Evolutionary conservation across 2,888 invertebrate genomes (phyloP).

Genomic region (Lomographa bimaculata): DNA sequence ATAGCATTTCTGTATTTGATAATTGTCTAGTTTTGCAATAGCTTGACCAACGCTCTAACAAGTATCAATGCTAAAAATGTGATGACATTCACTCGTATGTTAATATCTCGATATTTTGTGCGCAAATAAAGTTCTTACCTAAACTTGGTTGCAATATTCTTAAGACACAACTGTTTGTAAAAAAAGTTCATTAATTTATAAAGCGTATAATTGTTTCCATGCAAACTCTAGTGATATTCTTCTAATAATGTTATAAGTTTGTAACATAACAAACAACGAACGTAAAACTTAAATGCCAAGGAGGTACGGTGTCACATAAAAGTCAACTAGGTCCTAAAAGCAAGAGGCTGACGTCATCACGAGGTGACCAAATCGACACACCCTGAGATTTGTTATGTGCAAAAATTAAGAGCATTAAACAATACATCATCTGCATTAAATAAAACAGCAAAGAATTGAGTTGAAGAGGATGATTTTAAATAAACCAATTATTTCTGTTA

Average conservation of each 20-base stretch:
- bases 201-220: no score
- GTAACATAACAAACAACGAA: constrained; percentile 9
- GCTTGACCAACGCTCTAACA: constrained; percentile 27
- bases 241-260: constrained; percentile 2
- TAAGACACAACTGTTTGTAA: constrained; percentile 24
- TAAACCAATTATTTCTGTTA: no score
- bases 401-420: no score
- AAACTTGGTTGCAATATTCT: constrained; percentile 42
- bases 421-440: no score
- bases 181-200: no score
- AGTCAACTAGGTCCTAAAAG: constrained; percentile 15
- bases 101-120: constrained; percentile 44
- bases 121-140: constrained; percentile 43
- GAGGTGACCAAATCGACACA: constrained; percentile 25
- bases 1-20: constrained; percentile 6
- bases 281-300: constrained; percentile 25
- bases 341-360: constrained; percentile 24
- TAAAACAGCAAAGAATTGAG: no score
- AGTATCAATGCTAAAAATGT: constrained; percentile 31
- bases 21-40: constrained; percentile 30
- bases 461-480: no score
- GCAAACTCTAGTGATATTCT: no score
- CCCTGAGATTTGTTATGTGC: constrained; percentile 13
- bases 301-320: constrained; percentile 19
- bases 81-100: constrained; percentile 26